Conservation (phyloP, 2,797 vertebrate species). For the Zonotrichia albicollis region DNA sequence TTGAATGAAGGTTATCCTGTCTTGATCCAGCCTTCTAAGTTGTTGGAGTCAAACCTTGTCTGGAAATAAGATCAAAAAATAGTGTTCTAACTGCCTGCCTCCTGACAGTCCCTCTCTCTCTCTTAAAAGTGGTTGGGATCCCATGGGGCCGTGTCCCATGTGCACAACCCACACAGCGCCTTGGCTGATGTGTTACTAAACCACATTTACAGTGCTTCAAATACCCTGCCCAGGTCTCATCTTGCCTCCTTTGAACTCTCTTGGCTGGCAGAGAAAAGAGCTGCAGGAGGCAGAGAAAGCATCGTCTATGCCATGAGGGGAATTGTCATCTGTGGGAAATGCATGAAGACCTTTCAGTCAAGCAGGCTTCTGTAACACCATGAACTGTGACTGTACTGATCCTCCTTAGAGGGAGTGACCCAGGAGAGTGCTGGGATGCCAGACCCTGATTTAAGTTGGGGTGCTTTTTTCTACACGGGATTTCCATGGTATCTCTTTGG, state of each 20-base stretch:
- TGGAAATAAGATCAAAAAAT: slow-evolving; percentile 11
- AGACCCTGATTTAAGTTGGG: neutral
- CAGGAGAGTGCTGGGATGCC: neutral
- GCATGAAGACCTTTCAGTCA: neutral
- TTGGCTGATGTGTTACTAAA: neutral
- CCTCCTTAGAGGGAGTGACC: neutral
- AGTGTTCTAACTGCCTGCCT: neutral
- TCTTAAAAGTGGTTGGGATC: neutral
- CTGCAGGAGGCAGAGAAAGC: neutral
- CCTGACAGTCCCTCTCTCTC: neutral
- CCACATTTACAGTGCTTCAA: neutral
- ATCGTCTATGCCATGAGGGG: neutral
- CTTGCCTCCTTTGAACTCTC: neutral
- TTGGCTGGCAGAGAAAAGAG: neutral
- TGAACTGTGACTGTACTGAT: neutral
- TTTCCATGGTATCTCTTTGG: neutral
- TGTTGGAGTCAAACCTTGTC: slow-evolving; percentile 66
- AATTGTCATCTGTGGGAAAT: neutral
- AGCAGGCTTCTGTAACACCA: neutral
- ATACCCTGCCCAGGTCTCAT: neutral
- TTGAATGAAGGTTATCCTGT: slow-evolving; percentile 56
- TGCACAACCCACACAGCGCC: neutral
- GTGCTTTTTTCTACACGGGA: neutral
- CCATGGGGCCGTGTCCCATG: fast-evolving
- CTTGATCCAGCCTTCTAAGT: slow-evolving; percentile 81